Percentiles rank a stretch among this genome's conserved stretches.
phyloP scores from a whole-genome alignment of 1,140 invertebrate genomes.

The Chelonus insularis region DNA sequence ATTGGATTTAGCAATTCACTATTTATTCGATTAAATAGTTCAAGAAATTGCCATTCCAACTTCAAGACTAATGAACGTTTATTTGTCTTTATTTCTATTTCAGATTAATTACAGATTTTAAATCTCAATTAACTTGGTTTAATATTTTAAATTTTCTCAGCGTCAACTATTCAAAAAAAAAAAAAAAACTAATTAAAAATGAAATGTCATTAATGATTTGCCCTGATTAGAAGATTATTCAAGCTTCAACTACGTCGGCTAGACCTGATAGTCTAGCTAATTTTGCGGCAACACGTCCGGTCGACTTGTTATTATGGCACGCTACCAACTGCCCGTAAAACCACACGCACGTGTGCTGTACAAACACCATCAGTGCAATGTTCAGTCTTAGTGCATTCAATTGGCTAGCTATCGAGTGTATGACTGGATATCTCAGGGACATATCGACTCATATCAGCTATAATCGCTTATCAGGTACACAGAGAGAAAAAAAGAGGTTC shows the following conservation, averaged over 20 bases:
- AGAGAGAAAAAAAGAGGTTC: no score
- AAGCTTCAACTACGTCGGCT: background rate
- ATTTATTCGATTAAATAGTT: background rate
- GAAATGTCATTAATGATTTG: background rate
- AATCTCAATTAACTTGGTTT: no score
- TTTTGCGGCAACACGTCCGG: conserved; percentile 15
- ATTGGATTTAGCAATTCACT: background rate
- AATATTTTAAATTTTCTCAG: no score
- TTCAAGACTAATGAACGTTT: background rate
- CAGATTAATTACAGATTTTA: no score
- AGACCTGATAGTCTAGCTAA: conserved; percentile 7
- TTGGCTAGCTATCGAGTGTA: no score
- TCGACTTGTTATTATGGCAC: conserved; percentile 7
- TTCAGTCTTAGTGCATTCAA: no score
- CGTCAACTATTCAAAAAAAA: background rate
- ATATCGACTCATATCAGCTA: no score
- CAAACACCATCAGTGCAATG: background rate
- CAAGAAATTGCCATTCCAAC: background rate
- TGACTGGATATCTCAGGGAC: no score
- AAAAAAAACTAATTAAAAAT: background rate
- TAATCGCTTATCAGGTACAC: no score
- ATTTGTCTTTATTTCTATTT: background rate
- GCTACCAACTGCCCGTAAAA: conserved; percentile 7
- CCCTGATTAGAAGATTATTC: background rate
- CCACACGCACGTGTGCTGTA: background rate